These are phyloP conservation scores for Artemia franciscana DNA, from an alignment of 1,140 invertebrate species.

Conservation along the genomic window DNA sequence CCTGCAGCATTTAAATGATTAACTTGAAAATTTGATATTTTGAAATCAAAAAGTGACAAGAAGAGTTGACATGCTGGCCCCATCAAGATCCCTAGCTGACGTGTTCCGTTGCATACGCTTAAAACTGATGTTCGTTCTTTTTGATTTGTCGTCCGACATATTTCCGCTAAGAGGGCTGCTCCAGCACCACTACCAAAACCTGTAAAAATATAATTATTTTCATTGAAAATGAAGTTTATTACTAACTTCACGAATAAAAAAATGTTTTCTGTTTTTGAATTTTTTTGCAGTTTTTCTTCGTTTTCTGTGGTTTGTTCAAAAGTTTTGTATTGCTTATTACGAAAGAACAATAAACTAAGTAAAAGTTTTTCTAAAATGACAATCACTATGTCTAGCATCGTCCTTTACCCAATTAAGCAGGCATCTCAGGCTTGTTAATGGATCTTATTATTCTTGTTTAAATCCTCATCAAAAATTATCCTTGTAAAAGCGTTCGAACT, in stretches of 20 bases:
- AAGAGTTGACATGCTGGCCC: constrained; percentile 8
- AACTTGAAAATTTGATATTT: constrained; percentile 1
- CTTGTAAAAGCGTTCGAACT: too few species aligned
- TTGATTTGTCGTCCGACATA: constrained; percentile 7
- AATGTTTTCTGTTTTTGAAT: too few species aligned
- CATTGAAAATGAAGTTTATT: too few species aligned
- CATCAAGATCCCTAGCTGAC: constrained; percentile 8
- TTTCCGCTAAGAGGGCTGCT: constrained; percentile 7
- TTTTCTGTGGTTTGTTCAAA: neutral
- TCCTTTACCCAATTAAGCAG: too few species aligned
- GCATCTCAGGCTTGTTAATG: too few species aligned
- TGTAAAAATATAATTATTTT: constrained; percentile 4
- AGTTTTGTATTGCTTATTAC: neutral
- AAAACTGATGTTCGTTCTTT: constrained; percentile 8
- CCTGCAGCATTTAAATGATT: constrained; percentile 6
- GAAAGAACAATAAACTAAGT: too few species aligned
- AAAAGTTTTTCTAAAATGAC: too few species aligned
- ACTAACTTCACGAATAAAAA: too few species aligned
- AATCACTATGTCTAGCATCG: too few species aligned
- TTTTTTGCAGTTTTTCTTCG: neutral
- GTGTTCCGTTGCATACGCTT: constrained; percentile 4
- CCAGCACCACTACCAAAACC: constrained; percentile 9
- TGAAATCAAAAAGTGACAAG: constrained; percentile 6
- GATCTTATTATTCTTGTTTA: too few species aligned
- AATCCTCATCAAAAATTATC: too few species aligned